Conservation (phyloP, 1,140 invertebrate species). For the Scaptomyza hsui region DNA sequence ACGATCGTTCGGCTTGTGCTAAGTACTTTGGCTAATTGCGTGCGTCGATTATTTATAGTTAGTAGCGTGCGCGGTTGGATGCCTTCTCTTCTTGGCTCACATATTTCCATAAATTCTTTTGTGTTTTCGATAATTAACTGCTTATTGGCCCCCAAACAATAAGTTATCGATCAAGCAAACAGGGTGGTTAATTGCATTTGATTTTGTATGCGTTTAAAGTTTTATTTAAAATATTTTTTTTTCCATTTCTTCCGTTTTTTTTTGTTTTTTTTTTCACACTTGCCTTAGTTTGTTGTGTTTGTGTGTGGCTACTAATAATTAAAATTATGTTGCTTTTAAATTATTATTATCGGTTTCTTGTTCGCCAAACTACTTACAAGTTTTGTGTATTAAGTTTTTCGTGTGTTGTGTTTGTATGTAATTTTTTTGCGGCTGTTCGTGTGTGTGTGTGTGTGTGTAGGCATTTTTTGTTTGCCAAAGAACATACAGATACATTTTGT, state of each 20-base stretch:
- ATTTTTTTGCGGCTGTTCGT: conserved; percentile 25
- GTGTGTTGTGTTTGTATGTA: conserved; percentile 16
- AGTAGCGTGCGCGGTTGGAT: conserved; percentile 3
- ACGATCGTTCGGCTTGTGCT: conserved; percentile 23
- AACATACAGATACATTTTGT: conserved; percentile 66
- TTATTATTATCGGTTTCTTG: conserved; percentile 70
- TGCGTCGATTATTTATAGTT: conserved; percentile 53
- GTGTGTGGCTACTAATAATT: conserved; percentile 48
- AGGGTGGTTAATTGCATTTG: conserved; percentile 13
- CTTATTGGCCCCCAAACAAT: neutral
- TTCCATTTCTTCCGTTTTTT: conserved; percentile 38
- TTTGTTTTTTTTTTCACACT: conserved; percentile 27
- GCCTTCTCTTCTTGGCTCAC: conserved; percentile 3
- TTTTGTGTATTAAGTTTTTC: conserved; percentile 23
- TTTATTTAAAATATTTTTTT: conserved; percentile 82
- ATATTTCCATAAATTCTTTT: neutral
- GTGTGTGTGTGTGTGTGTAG: conserved; percentile 30
- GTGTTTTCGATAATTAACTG: conserved; percentile 16
- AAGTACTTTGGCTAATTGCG: conserved; percentile 71
- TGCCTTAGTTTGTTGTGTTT: conserved; percentile 19
- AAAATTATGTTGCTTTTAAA: conserved; percentile 71
- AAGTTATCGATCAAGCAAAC: neutral
- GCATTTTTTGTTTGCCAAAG: conserved; percentile 37
- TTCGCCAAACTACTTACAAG: conserved; percentile 34
- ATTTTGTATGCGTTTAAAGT: conserved; percentile 73